Base-by-base conservation (phyloP, 2,797 vertebrate species). In the Phaenicophaeus curvirostris region DNA sequence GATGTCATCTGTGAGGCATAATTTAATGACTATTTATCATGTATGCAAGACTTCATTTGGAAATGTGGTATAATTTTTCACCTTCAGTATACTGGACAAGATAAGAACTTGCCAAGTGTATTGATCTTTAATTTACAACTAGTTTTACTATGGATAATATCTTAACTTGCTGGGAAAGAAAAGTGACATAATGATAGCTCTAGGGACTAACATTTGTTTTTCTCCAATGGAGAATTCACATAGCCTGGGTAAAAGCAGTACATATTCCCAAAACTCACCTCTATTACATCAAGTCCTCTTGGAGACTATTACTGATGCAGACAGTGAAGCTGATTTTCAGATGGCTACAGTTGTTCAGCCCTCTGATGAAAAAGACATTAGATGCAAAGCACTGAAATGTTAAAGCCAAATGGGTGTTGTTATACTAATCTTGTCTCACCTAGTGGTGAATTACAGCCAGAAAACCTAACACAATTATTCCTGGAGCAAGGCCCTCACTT, bases 41-140 rank as follows among this genome's bases (percentile, higher is more conserved):
- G 37, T 71, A 91, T 58, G 68, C 75, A 88, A 93, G 53, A 80
- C 50, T 93, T 85, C 0, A 51, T 93, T 94, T 89, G 54, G 82
- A 85, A 93, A 89, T 61, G 57, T 5, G 31, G 57, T n/a, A 37
- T 54, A 89, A 93, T 94, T 94, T 92, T 95, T 96, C 94, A 95
- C 90, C 78, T 67, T 85, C 72, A 93, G 72, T 53, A 58, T 72
- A 76, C 20, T 24, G 50, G 87, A 94, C 88, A 90, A 90, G 88
- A 77, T 91, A 95, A 95, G 88, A 95, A 94, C 65, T 93, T 18
- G 3, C 57, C 81, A 65, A 87, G 75, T 37, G 50, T 72, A 95
- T 89, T 87, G 78, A 90, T 92, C 86, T 80, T 87, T 95, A 90
- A 95, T 94, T 92, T 90, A 89, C 75, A 82, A 72, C 37, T n/a